Conservation (phyloP, 2,797 vertebrate genomes). For the Lepilemur septentrionalis region DNA sequence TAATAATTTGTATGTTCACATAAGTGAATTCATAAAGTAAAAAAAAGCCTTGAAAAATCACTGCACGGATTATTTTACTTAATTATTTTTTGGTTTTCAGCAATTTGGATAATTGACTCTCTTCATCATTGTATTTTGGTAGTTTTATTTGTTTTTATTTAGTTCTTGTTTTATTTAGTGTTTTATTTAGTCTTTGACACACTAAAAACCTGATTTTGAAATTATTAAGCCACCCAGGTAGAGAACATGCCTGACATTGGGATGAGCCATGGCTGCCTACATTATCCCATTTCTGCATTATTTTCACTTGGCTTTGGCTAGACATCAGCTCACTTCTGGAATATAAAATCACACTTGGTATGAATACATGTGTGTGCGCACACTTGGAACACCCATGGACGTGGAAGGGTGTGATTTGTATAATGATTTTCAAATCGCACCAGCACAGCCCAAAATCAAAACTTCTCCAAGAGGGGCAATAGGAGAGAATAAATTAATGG, state of each 20-base stretch:
- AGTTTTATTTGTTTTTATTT: constrained; percentile 31
- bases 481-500: not conserved
- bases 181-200: not conserved
- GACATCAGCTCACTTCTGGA: not conserved
- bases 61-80: constrained; percentile 19
- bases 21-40: constrained; percentile 14
- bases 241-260: not conserved
- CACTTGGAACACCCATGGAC: too few species aligned
- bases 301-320: constrained; percentile 1
- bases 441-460: not conserved
- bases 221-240: not conserved
- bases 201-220: not conserved
- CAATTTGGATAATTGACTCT: not conserved
- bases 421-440: constrained; percentile 18
- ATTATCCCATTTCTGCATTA: not conserved
- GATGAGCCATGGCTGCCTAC: not conserved
- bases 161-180: not conserved
- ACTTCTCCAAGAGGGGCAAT: not conserved
- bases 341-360: not conserved
- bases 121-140: not conserved
- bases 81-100: constrained; percentile 38
- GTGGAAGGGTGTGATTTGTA: not conserved
- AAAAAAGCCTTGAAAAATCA: too few species aligned
- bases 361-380: not conserved
- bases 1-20: not conserved